These are phyloP conservation scores for Lycocorax pyrrhopterus DNA, from an alignment of 2,113 vertebrate species.

Conservation along the genomic window DNA sequence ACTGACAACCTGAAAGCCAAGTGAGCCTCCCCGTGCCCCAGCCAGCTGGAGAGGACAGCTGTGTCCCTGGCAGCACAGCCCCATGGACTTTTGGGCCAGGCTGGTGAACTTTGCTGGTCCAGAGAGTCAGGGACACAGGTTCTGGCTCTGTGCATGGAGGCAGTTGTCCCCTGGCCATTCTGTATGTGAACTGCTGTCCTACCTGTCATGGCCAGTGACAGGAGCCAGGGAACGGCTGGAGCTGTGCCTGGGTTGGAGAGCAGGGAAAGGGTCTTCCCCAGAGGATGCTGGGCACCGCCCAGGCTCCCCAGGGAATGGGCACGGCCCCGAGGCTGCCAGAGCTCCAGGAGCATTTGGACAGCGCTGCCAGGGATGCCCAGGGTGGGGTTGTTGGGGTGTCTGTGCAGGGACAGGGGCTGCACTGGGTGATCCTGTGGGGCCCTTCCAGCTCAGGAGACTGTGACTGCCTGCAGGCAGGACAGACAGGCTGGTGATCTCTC, in stretches of 20 bases:
- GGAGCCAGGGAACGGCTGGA: background rate
- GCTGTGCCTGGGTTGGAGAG: rapidly evolving
- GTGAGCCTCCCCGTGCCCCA: rapidly evolving
- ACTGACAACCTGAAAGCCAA: background rate
- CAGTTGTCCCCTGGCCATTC: background rate
- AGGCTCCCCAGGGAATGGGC: background rate
- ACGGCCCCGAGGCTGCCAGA: background rate
- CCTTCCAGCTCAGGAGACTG: background rate
- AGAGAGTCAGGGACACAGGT: background rate
- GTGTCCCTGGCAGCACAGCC: background rate
- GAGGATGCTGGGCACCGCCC: background rate
- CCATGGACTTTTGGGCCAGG: background rate
- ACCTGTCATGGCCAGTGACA: background rate
- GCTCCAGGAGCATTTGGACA: background rate
- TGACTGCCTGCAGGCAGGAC: rapidly evolving
- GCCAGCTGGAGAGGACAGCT: background rate
- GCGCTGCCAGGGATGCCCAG: background rate
- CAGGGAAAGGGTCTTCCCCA: background rate
- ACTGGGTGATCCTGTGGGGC: rapidly evolving
- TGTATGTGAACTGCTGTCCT: background rate
- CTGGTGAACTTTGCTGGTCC: background rate
- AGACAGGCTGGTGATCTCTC: background rate
- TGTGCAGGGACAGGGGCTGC: rapidly evolving
- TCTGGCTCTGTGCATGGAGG: background rate
- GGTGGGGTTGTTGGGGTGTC: background rate